Evolutionary conservation across 2,888 invertebrate species (phyloP).

Genomic region (Diadegma fenestrale): DNA sequence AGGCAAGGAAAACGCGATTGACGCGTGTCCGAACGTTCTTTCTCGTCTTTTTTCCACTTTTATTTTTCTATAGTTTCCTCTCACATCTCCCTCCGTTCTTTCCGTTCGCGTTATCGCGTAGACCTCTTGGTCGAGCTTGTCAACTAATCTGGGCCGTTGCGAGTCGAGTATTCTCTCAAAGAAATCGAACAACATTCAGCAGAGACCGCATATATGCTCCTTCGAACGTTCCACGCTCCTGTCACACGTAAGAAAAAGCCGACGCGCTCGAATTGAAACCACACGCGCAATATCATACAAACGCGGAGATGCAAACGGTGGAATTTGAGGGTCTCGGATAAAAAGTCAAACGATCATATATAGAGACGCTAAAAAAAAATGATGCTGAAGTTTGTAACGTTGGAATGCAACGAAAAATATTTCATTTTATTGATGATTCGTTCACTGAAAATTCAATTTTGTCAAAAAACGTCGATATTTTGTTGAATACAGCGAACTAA

Average conservation of each 20-base stretch:
- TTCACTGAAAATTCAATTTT: no score
- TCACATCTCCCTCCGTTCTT: not conserved
- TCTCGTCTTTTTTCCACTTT: not conserved
- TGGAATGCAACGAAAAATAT: no score
- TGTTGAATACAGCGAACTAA: no score
- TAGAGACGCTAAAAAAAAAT: no score
- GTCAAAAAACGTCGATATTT: no score
- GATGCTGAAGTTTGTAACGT: no score
- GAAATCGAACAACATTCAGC: not conserved
- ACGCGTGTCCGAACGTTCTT: constrained; percentile 65
- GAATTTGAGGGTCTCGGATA: not conserved
- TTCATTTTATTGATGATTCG: no score
- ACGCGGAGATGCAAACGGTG: no score
- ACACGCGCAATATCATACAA: not conserved
- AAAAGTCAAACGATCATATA: not conserved
- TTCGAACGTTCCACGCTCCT: no score
- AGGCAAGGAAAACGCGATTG: constrained; percentile 56
- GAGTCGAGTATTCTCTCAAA: not conserved
- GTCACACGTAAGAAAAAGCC: constrained; percentile 3
- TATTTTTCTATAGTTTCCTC: not conserved
- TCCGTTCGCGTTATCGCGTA: constrained; percentile 48
- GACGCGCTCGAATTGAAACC: not conserved
- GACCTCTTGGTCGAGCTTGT: constrained; percentile 39
- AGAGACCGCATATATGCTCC: no score
- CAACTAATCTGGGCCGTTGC: constrained; percentile 16